Conservation (phyloP, 2,888 invertebrate species). For the Caenorhabditis becei region DNA sequence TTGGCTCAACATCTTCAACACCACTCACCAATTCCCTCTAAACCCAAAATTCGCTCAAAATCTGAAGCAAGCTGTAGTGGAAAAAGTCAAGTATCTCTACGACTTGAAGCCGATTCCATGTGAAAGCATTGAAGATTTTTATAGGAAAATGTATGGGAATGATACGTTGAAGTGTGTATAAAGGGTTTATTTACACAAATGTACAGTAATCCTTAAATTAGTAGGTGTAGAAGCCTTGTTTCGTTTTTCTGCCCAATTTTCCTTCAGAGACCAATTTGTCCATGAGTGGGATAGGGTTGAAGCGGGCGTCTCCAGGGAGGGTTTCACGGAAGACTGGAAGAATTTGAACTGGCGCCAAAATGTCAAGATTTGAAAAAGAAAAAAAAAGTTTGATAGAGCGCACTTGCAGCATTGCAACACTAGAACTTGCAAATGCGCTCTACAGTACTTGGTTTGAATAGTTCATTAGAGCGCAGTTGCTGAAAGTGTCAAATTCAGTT, state of each 20-base stretch:
- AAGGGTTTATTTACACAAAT: too few relatives aligned
- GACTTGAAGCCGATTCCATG: conserved; percentile 26
- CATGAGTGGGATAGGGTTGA: conserved; percentile 83
- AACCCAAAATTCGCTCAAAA: not conserved
- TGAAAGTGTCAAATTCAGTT: too few relatives aligned
- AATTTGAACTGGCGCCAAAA: too few relatives aligned
- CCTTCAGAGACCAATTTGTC: conserved; percentile 88
- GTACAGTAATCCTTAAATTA: too few relatives aligned
- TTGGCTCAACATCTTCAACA: conserved; percentile 16
- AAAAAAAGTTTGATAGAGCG: not conserved
- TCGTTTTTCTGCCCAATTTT: conserved; percentile 89
- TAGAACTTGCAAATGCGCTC: too few relatives aligned
- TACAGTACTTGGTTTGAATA: too few relatives aligned
- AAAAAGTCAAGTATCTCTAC: conserved; percentile 25
- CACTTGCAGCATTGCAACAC: not conserved
- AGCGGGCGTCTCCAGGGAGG: conserved; percentile 69
- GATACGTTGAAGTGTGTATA: conserved; percentile 9
- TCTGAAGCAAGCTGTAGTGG: not conserved
- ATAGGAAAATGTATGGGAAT: not conserved
- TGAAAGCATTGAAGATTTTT: not conserved
- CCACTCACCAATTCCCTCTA: not conserved
- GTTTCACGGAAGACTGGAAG: conserved; percentile 73
- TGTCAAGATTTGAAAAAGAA: too few relatives aligned
- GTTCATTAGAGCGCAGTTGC: too few relatives aligned
- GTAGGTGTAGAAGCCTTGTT: conserved; percentile 90